These are phyloP conservation scores for Pharmacophagus antenor DNA, from an alignment of 2,888 invertebrate species.

Conservation along the genomic window DNA sequence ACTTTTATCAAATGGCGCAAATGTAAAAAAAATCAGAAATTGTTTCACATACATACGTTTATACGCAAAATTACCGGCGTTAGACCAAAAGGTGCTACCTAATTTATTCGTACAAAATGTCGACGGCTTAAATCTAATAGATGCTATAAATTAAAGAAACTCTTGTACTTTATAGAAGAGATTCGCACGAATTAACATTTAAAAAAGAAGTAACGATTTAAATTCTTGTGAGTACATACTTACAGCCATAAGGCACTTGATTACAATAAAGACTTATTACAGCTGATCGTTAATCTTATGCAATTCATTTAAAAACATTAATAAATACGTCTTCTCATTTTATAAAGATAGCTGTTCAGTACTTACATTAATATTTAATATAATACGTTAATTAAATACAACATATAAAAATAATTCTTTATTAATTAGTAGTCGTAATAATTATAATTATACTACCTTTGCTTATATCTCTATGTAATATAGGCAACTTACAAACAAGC, in stretches of 20 bases:
- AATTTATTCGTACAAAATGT: slow-evolving; percentile 28
- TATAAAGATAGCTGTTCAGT: neutral
- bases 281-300: neutral
- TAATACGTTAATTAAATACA: neutral
- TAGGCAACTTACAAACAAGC: no score
- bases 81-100: slow-evolving; percentile 26
- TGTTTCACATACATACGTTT: neutral
- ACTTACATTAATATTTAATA: neutral
- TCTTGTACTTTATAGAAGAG: slow-evolving; percentile 35
- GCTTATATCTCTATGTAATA: neutral
- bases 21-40: neutral
- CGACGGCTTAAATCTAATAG: slow-evolving; percentile 23
- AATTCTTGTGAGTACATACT: slow-evolving; percentile 17
- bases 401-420: neutral
- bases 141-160: slow-evolving; percentile 31
- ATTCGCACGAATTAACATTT: slow-evolving; percentile 23
- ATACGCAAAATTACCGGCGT: slow-evolving; percentile 19
- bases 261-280: slow-evolving; percentile 16
- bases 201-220: slow-evolving; percentile 19
- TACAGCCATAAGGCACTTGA: slow-evolving; percentile 30
- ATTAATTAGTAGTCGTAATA: neutral
- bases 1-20: neutral
- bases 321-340: neutral
- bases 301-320: neutral
- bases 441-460: neutral